phyloP scores from a whole-genome alignment of 2,113 vertebrate species.

The Xenopus laevis region DNA sequence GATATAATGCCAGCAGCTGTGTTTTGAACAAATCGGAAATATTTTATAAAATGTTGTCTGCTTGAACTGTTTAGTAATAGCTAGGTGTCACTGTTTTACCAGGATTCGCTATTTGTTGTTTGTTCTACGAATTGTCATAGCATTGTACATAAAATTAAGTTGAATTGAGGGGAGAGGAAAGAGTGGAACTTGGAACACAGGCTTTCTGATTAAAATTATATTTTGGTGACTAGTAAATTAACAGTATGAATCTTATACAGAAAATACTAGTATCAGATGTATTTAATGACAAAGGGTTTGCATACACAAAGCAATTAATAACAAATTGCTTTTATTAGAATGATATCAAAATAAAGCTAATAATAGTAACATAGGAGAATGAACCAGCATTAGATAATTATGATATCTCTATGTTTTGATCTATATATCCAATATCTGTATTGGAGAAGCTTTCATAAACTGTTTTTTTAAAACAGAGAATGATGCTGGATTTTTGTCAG shows the following conservation, averaged over 20 bases:
- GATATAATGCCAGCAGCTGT: too few relatives aligned
- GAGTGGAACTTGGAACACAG: too few relatives aligned
- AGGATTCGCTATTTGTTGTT: not conserved
- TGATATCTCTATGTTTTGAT: conserved; percentile 20
- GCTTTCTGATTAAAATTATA: too few relatives aligned
- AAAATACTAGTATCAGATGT: too few relatives aligned
- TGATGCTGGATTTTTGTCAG: conserved; percentile 61
- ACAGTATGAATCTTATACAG: too few relatives aligned
- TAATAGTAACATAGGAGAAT: conserved; percentile 31
- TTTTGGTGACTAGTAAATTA: too few relatives aligned
- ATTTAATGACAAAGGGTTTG: too few relatives aligned
- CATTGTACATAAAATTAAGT: too few relatives aligned
- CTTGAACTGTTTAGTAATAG: not conserved
- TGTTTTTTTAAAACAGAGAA: conserved; percentile 36
- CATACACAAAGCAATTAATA: not conserved
- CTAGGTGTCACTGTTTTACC: conserved; percentile 46
- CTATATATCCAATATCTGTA: conserved; percentile 21
- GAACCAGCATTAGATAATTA: conserved; percentile 13
- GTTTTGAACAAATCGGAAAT: too few relatives aligned
- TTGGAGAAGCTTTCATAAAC: conserved; percentile 53
- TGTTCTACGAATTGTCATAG: too few relatives aligned
- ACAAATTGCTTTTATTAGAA: conserved; percentile 44
- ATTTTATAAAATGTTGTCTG: too few relatives aligned
- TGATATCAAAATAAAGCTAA: conserved; percentile 35
- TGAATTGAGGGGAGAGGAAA: too few relatives aligned